Conservation (phyloP, 2,797 vertebrate species). For the Microctenopoma steveboyesi region DNA sequence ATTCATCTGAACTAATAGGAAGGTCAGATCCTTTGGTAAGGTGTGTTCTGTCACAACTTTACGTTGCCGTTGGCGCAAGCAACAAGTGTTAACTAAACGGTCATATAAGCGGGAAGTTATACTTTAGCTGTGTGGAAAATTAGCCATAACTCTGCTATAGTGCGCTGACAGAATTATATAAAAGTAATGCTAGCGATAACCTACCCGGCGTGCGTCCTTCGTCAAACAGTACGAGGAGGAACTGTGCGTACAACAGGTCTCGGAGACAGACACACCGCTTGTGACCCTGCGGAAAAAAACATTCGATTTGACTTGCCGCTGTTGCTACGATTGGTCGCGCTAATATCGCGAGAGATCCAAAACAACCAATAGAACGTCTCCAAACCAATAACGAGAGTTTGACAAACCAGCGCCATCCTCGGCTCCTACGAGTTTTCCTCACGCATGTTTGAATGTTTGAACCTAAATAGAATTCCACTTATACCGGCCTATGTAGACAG, state of each 20-base stretch:
- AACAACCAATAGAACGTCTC: constrained; percentile 61
- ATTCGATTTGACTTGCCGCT: constrained; percentile 68
- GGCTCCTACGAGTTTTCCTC: neutral
- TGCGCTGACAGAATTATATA: rapidly evolving
- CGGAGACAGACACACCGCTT: neutral
- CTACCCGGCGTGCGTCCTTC: constrained; percentile 9
- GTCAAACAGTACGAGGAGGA: neutral
- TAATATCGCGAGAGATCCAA: constrained; percentile 51
- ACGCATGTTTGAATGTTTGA: constrained; percentile 78
- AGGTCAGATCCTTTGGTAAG: too few relatives aligned
- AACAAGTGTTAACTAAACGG: neutral
- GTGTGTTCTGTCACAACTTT: neutral
- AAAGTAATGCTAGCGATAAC: neutral
- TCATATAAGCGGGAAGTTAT: neutral
- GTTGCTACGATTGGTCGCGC: constrained; percentile 29
- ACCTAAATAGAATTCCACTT: constrained; percentile 78
- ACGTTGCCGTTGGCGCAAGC: neutral
- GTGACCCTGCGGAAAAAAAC: neutral
- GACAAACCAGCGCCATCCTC: neutral
- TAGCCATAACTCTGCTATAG: rapidly evolving
- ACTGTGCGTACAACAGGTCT: rapidly evolving
- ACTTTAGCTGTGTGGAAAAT: neutral
- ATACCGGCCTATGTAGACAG: constrained; percentile 39
- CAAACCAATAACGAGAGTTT: neutral
- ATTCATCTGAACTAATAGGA: neutral